A percentile compares a stretch with the other conserved stretches of the same genome.
These are phyloP conservation scores for Ursus arctos DNA, from an alignment of 2,113 vertebrate genomes.

Conservation along the genomic window DNA sequence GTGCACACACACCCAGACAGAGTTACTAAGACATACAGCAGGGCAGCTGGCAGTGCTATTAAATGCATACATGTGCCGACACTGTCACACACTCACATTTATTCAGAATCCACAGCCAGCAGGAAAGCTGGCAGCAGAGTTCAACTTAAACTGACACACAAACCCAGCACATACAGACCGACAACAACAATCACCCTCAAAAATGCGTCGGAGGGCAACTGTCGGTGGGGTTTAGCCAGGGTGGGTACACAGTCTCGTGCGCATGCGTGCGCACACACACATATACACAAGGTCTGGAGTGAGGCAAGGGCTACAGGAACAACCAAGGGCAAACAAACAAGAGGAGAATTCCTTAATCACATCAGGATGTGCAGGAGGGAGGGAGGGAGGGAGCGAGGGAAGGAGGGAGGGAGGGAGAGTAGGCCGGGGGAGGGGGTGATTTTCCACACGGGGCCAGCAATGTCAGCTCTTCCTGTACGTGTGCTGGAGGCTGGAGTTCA, in stretches of 20 bases:
- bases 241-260: background rate
- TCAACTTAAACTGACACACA: slow-evolving; percentile 53
- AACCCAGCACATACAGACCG: background rate
- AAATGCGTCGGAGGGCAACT: background rate
- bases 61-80: background rate
- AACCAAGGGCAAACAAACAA: slow-evolving; percentile 92
- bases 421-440: slow-evolving; percentile 77
- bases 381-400: slow-evolving; percentile 79
- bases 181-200: background rate
- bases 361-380: slow-evolving; percentile 92
- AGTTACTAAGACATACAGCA: slow-evolving; percentile 56
- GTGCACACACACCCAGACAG: background rate
- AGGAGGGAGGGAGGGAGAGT: slow-evolving; percentile 65
- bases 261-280: fast-evolving
- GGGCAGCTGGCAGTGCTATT: slow-evolving; percentile 81
- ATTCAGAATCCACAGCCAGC: slow-evolving; percentile 48
- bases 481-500: slow-evolving; percentile 89
- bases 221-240: background rate
- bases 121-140: slow-evolving; percentile 44
- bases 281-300: slow-evolving; percentile 76
- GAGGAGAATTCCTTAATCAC: slow-evolving; percentile 92
- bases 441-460: slow-evolving; percentile 87
- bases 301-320: slow-evolving; percentile 90
- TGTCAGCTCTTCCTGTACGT: slow-evolving; percentile 92
- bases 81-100: slow-evolving; percentile 79